Evolutionary conservation across 2,888 invertebrate species (phyloP).

Genomic region (Habroteleia sp.): DNA sequence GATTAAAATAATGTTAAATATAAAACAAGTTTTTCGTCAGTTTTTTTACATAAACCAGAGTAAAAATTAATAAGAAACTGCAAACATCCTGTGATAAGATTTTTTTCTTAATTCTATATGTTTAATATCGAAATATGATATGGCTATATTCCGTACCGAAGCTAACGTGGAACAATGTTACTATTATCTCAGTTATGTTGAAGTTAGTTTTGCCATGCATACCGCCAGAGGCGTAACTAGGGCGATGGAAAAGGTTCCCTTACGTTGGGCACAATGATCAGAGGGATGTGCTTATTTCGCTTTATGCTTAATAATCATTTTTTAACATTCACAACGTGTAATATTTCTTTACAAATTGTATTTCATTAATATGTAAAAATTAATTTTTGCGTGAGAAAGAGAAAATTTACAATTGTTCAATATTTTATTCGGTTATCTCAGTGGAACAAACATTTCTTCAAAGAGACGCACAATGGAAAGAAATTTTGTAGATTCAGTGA

Average conservation of each 20-base stretch:
- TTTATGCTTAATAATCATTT: slow-evolving; percentile 13
- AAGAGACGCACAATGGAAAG: too few species aligned
- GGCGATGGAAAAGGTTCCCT: slow-evolving; percentile 29
- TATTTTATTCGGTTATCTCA: too few species aligned
- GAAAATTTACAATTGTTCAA: too few species aligned
- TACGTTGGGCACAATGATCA: slow-evolving; percentile 13
- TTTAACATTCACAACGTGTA: slow-evolving; percentile 9
- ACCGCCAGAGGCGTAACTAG: slow-evolving; percentile 42
- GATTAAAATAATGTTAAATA: too few species aligned
- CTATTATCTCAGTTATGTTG: slow-evolving; percentile 33
- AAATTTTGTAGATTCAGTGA: neutral
- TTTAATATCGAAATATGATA: slow-evolving; percentile 24
- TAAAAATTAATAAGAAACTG: too few species aligned
- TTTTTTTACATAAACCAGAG: too few species aligned
- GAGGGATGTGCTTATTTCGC: slow-evolving; percentile 9
- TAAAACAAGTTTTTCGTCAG: too few species aligned
- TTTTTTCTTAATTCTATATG: slow-evolving; percentile 7
- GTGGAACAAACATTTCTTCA: too few species aligned
- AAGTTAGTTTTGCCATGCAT: slow-evolving; percentile 32
- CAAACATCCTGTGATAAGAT: too few species aligned
- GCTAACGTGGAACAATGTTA: slow-evolving; percentile 25
- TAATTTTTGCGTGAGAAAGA: too few species aligned
- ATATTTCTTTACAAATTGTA: too few species aligned
- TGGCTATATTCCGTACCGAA: slow-evolving; percentile 2
- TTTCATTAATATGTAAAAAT: too few species aligned